These are phyloP conservation scores for Rhopalosiphum nymphaeae DNA, from an alignment of 2,888 invertebrate genomes.

Conservation along the genomic window DNA sequence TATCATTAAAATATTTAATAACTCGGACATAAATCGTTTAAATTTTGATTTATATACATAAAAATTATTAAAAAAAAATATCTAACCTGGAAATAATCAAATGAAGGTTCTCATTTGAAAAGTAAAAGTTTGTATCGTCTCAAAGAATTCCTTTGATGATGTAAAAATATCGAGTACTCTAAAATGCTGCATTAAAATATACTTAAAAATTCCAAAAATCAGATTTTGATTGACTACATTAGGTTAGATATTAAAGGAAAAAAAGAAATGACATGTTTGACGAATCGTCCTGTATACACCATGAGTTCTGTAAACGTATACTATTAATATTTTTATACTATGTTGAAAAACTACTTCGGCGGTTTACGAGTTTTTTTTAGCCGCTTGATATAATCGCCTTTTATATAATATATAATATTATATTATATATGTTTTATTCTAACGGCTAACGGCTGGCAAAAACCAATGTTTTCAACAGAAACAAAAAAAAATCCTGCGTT, in stretches of 20 bases:
- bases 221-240: not conserved
- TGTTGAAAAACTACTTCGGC: not conserved
- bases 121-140: not conserved
- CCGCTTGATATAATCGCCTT: not conserved
- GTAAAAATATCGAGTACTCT: not conserved
- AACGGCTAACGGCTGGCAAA: not conserved
- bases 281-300: not conserved
- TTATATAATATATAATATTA: not conserved
- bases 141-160: not conserved
- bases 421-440: not conserved
- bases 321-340: not conserved
- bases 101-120: not conserved
- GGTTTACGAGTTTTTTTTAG: not conserved
- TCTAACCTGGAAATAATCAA: too few relatives aligned
- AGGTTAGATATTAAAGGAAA: not conserved
- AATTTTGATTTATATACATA: not conserved
- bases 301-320: not conserved
- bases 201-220: not conserved
- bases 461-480: conserved; percentile 9
- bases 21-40: not conserved
- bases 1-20: not conserved
- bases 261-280: not conserved
- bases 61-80: not conserved
- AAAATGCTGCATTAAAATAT: not conserved
- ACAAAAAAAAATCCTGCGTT: not conserved